Conservation (phyloP, 2,888 invertebrate species). For the Oxyteleia sp. region DNA sequence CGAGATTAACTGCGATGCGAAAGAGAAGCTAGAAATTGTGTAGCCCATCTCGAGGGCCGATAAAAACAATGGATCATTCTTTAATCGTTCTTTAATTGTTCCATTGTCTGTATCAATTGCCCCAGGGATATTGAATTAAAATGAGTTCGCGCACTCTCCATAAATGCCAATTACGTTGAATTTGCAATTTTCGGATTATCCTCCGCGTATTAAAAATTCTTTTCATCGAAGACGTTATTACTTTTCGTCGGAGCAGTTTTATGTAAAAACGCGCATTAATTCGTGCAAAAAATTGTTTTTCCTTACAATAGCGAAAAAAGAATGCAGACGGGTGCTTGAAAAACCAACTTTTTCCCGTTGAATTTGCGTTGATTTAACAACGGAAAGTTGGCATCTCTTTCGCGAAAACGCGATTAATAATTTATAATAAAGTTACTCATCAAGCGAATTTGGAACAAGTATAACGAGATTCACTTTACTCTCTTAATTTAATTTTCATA, state of each 20-base stretch:
- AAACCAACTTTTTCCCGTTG: too few species aligned
- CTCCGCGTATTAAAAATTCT: not conserved
- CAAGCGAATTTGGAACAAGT: not conserved
- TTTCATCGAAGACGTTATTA: not conserved
- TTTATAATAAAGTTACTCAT: not conserved
- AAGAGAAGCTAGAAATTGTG: slow-evolving; percentile 48
- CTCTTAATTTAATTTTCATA: slow-evolving; percentile 8
- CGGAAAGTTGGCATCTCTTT: too few species aligned
- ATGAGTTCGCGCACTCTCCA: slow-evolving; percentile 10
- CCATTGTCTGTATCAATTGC: slow-evolving; percentile 30
- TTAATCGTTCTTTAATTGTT: slow-evolving; percentile 44
- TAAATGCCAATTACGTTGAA: slow-evolving; percentile 25
- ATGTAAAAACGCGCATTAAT: too few species aligned
- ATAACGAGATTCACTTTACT: not conserved
- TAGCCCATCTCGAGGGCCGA: slow-evolving; percentile 19
- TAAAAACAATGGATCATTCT: slow-evolving; percentile 43
- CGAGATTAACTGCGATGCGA: slow-evolving; percentile 50
- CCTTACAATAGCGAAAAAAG: too few species aligned
- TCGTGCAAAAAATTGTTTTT: too few species aligned
- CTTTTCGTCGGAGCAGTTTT: too few species aligned
- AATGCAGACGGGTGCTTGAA: too few species aligned
- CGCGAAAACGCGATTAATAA: not conserved
- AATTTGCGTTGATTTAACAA: too few species aligned
- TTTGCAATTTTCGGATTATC: slow-evolving; percentile 39
- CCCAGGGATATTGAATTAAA: slow-evolving; percentile 34